These are phyloP conservation scores for Leptopilina clavipes DNA, from an alignment of 1,140 invertebrate species.

Conservation along the genomic window DNA sequence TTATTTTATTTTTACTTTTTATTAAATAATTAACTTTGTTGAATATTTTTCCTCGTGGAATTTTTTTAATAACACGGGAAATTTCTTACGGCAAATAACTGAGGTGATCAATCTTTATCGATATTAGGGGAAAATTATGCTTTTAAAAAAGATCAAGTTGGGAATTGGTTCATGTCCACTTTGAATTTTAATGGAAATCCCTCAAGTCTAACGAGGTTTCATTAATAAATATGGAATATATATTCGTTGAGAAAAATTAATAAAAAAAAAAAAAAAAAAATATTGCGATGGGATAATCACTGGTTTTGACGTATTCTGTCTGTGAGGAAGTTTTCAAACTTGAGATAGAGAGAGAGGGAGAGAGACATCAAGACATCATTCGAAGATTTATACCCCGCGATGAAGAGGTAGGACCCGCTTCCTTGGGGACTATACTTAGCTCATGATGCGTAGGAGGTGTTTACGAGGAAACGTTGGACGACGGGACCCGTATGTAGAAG, in stretches of 20 bases:
- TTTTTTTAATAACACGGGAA: too few species aligned
- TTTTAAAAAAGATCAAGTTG: background rate
- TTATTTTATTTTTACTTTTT: too few species aligned
- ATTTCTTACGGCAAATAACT: too few species aligned
- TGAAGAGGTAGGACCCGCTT: constrained; percentile 40
- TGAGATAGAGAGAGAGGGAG: background rate
- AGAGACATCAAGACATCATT: constrained; percentile 42
- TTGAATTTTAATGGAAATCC: constrained; percentile 39
- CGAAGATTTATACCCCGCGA: constrained; percentile 40
- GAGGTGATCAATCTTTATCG: constrained; percentile 11
- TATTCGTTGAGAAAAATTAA: background rate
- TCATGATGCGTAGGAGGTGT: constrained; percentile 39
- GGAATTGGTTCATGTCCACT: background rate
- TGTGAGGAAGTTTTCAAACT: background rate
- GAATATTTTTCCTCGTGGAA: too few species aligned
- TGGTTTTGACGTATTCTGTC: background rate
- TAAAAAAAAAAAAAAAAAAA: background rate
- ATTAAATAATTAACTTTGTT: too few species aligned
- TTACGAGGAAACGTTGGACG: constrained; percentile 41
- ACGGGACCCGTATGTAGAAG: constrained; percentile 34
- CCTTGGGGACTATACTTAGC: constrained; percentile 42
- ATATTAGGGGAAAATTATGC: constrained; percentile 22
- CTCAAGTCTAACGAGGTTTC: background rate
- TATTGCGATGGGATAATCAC: background rate
- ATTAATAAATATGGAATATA: constrained; percentile 18